phyloP scores from a whole-genome alignment of 2,113 vertebrate species.

The Lophochroa leadbeateri region DNA sequence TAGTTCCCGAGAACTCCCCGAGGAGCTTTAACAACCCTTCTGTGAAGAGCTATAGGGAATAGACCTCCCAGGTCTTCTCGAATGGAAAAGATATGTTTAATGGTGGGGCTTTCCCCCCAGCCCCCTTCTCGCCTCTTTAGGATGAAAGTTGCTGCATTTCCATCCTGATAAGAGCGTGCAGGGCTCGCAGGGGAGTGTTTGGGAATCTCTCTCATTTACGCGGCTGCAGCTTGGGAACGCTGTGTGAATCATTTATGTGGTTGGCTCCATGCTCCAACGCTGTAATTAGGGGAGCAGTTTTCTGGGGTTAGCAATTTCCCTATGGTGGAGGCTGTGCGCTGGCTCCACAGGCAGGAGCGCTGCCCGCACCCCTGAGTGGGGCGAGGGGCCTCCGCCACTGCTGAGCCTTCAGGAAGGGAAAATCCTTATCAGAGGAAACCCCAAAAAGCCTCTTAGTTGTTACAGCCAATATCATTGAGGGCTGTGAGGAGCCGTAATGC shows the following conservation, averaged over 20 bases:
- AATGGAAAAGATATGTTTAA: neutral
- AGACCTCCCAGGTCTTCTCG: slow-evolving; percentile 18
- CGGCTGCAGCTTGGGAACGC: slow-evolving; percentile 47
- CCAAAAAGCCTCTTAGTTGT: neutral
- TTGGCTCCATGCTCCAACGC: slow-evolving; percentile 19
- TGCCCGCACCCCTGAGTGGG: neutral
- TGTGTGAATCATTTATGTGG: slow-evolving; percentile 54
- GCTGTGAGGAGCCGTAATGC: neutral
- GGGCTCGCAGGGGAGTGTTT: neutral
- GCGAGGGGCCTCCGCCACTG: neutral
- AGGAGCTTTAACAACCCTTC: slow-evolving; percentile 22
- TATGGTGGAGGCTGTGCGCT: neutral
- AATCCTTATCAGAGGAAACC: slow-evolving; percentile 3
- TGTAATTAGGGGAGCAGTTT: slow-evolving; percentile 64
- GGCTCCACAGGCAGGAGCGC: neutral
- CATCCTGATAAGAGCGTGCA: neutral
- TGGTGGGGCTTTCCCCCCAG: neutral
- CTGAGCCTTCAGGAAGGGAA: neutral
- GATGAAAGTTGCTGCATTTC: slow-evolving; percentile 29
- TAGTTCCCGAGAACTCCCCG: neutral
- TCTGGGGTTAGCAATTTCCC: slow-evolving; percentile 49
- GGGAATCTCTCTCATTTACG: slow-evolving; percentile 50
- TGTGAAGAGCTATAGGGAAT: neutral
- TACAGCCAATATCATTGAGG: neutral
- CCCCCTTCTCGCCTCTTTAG: neutral